Conservation (phyloP, 2,113 vertebrate genomes). For the Cygnus buccinator region DNA sequence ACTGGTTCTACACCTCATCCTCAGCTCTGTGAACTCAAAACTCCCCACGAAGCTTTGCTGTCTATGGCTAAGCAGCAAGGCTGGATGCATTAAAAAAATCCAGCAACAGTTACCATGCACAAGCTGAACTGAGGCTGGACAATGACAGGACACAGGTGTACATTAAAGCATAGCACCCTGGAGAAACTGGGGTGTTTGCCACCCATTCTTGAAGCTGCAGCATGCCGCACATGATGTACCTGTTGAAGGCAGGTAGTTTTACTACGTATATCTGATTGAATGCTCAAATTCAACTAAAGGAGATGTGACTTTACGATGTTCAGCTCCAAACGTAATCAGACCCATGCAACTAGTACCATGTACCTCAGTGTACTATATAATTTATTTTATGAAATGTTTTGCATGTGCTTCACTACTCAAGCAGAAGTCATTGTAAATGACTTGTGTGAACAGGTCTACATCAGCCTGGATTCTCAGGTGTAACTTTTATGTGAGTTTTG, state of each 20-base stretch:
- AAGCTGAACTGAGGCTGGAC: neutral
- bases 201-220: neutral
- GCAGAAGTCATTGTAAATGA: neutral
- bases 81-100: neutral
- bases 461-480: neutral
- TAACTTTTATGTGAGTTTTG: neutral
- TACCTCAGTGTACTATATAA: neutral
- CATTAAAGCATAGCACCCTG: neutral
- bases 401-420: neutral
- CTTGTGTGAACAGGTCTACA: neutral
- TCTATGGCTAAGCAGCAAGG: neutral
- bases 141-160: neutral
- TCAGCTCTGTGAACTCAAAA: neutral
- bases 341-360: neutral
- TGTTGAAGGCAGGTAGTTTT: neutral
- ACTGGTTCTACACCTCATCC: neutral
- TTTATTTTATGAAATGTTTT: neutral
- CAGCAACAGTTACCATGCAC: neutral
- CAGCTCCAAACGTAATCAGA: neutral
- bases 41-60: neutral
- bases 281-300: neutral
- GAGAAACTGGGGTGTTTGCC: neutral
- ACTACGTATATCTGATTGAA: neutral
- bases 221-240: rapidly evolving
- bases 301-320: neutral